Percentiles rank a stretch among this genome's conserved stretches.
Conservation (phyloP, 2,797 vertebrate genomes). For the Coregonus sp. region DNA sequence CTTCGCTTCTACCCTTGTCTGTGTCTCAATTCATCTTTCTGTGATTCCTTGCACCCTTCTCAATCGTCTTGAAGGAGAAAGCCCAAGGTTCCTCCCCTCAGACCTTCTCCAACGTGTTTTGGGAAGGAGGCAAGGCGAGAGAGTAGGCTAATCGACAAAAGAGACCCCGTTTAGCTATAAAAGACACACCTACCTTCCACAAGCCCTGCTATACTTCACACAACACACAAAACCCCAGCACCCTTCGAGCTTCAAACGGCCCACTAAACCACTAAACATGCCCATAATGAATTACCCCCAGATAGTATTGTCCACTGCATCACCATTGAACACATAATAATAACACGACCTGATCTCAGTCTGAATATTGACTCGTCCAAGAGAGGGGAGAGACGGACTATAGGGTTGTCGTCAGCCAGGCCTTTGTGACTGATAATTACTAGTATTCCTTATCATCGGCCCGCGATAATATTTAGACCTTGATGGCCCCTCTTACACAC, state of each 20-base stretch:
- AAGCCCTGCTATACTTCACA: slow-evolving; percentile 23
- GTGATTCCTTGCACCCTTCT: no score
- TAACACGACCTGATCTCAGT: slow-evolving; percentile 26
- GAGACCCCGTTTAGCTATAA: slow-evolving; percentile 9
- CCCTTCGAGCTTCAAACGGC: background rate
- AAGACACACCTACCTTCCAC: slow-evolving; percentile 17
- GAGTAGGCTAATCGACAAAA: background rate
- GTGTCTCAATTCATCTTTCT: no score
- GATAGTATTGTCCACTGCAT: slow-evolving; percentile 34
- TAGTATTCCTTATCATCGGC: slow-evolving; percentile 59
- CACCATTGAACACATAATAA: slow-evolving; percentile 18
- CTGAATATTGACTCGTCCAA: slow-evolving; percentile 46
- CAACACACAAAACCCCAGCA: slow-evolving; percentile 16
- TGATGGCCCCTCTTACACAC: slow-evolving; percentile 45
- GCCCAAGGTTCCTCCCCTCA: no score
- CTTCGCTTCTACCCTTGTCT: background rate
- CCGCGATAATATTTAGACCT: slow-evolving; percentile 72
- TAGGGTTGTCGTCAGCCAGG: slow-evolving; percentile 36
- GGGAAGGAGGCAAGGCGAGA: background rate
- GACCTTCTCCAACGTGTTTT: background rate
- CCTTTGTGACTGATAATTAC: slow-evolving; percentile 74
- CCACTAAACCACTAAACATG: slow-evolving; percentile 5
- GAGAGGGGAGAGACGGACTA: slow-evolving; percentile 36
- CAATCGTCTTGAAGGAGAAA: no score
- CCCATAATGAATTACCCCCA: background rate